Evolutionary conservation across 2,113 vertebrate genomes (phyloP).

Genomic region (Micromys minutus): DNA sequence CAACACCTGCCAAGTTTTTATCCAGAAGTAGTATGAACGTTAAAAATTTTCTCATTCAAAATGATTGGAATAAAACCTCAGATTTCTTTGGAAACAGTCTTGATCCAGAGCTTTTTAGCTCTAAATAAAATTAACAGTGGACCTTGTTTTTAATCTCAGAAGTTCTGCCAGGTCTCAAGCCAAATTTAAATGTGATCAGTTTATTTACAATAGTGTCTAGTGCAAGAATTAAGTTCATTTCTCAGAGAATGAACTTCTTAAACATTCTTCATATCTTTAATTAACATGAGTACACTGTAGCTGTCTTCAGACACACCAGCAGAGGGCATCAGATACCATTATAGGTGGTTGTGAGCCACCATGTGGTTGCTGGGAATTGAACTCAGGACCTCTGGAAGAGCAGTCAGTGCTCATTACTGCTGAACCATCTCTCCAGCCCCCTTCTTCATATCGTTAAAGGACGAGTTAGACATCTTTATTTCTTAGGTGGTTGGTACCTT

Average conservation of each 20-base stretch:
- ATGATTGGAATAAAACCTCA: slow-evolving; percentile 25
- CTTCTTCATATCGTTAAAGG: neutral
- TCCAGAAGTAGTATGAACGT: slow-evolving; percentile 2
- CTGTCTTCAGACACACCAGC: too few species aligned
- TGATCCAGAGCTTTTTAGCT: neutral
- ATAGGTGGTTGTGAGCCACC: too few species aligned
- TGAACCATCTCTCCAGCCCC: too few species aligned
- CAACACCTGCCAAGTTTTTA: neutral
- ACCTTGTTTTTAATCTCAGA: slow-evolving; percentile 1
- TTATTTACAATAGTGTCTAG: neutral
- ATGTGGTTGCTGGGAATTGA: too few species aligned
- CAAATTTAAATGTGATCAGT: neutral
- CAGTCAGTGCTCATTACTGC: too few species aligned
- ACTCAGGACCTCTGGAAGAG: too few species aligned
- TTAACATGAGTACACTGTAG: too few species aligned
- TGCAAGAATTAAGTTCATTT: neutral
- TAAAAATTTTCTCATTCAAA: slow-evolving; percentile 54
- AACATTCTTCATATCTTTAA: neutral
- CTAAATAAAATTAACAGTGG: neutral
- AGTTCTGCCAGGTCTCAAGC: slow-evolving; percentile 45
- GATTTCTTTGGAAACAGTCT: slow-evolving; percentile 57
- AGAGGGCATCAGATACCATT: too few species aligned
- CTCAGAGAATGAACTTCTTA: neutral
- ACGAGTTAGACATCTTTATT: neutral
- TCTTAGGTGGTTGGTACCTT: neutral